Evolutionary conservation across 2,888 invertebrate species (phyloP), one percentile per base, ranked within the genome.

Genomic region (Tillus elongatus): DNA sequence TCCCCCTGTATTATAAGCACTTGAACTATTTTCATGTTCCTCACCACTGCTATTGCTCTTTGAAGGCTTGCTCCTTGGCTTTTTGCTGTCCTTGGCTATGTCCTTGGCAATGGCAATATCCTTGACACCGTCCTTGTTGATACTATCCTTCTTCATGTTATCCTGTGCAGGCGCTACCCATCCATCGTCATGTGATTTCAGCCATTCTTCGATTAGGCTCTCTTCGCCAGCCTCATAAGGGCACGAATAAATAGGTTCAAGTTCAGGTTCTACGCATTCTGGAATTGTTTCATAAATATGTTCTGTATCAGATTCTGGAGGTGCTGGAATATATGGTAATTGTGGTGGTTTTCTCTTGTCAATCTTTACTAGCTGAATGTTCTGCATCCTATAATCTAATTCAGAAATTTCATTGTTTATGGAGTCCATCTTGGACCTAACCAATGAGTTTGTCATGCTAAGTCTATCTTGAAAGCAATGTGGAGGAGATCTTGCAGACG

Each of bases 1-100:
- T 37, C 81, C 82, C 2, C 81, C 80, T 2, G 82, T 82, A 54
- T 82, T 83, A 58, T 82, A 82, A 33, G 82, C 82, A 60, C 77
- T 78, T 19, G 80, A 79, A 31, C 77, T 76, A 44, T 70, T 70
- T 42, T 79, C 77, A 42, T 74, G 72, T 41, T 73, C 75, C 43
- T 75, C 73, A 15, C 67, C 68, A 24, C 67, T 71, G 44, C 70
- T 70, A 41, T 56, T 58, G 41, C 58, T 60, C 42, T 58, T 59
- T 19, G 54, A 55, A 16, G 59, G 53, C 43, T 60, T 60, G 33
- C 51, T 39, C 28, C 43, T 53, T 32, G 44, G 42, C 33, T 46
- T 45, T 32, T 52, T 55, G 16, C 31, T 38, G n/a, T n/a, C n/a
- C n/a, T n/a, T n/a, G n/a, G n/a, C n/a, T n/a, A n/a, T n/a, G n/a